phyloP scores from a whole-genome alignment of 1,140 invertebrate species.

The Bombyx mandarina region DNA sequence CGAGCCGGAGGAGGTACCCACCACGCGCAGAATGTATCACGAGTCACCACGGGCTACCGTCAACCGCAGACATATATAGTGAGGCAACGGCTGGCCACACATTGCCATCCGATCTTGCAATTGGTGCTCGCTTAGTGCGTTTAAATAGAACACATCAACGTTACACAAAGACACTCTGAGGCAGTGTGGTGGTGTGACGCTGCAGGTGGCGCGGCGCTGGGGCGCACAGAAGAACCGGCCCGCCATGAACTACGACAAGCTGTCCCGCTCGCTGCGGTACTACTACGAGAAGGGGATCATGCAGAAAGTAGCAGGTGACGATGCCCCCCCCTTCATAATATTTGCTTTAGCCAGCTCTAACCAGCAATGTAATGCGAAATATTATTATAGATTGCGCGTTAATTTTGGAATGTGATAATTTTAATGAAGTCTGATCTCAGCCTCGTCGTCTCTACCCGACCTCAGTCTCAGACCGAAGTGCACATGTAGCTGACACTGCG shows the following conservation, averaged over 20 bases:
- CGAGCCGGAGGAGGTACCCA: slow-evolving; percentile 90
- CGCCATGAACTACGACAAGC: slow-evolving; percentile 98
- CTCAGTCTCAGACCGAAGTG: not conserved
- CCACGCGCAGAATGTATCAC: too few relatives aligned
- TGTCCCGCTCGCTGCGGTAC: slow-evolving; percentile 92
- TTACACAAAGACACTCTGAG: too few relatives aligned
- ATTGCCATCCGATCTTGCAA: too few relatives aligned
- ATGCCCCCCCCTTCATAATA: slow-evolving; percentile 9
- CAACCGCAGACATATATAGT: too few relatives aligned
- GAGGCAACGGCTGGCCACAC: too few relatives aligned
- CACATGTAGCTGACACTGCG: not conserved
- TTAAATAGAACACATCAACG: too few relatives aligned
- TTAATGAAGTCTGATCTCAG: not conserved
- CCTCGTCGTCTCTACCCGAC: not conserved
- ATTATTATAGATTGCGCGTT: too few relatives aligned
- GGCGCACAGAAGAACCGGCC: slow-evolving; percentile 91
- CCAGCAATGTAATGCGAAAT: too few relatives aligned
- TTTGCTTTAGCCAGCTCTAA: too few relatives aligned
- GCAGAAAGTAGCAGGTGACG: slow-evolving; percentile 92
- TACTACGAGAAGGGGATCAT: slow-evolving; percentile 99
- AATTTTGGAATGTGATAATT: too few relatives aligned
- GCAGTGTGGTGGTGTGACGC: not conserved
- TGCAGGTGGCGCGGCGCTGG: slow-evolving; percentile 84
- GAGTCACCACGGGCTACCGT: too few relatives aligned
- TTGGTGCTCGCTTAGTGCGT: too few relatives aligned